Evolutionary conservation across 2,888 invertebrate genomes (phyloP).

Genomic region (Dicyrtoma fusca): DNA sequence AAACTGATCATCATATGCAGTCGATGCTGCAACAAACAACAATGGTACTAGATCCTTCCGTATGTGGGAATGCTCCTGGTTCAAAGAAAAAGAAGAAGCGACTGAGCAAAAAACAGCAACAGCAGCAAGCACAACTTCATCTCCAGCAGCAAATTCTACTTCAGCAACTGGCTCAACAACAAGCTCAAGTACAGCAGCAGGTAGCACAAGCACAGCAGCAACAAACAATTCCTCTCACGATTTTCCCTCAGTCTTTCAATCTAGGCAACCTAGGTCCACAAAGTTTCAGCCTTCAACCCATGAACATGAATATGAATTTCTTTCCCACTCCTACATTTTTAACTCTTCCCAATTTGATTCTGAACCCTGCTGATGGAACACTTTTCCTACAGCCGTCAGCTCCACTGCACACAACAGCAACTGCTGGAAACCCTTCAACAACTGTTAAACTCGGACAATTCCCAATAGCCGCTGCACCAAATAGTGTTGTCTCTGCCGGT

Average conservation of each 20-base stretch:
- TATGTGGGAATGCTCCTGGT: slow-evolving; percentile 45
- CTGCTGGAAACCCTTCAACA: slow-evolving; percentile 33
- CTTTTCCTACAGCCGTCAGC: slow-evolving; percentile 52
- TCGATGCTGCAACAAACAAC: slow-evolving; percentile 44
- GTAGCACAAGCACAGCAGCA: slow-evolving; percentile 43
- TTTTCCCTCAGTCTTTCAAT: slow-evolving; percentile 56
- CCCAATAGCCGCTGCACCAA: slow-evolving; percentile 43
- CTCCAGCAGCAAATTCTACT: slow-evolving; percentile 55
- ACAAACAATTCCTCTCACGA: slow-evolving; percentile 35
- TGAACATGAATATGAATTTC: slow-evolving; percentile 53
- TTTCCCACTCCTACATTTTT: slow-evolving; percentile 54
- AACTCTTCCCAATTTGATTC: slow-evolving; percentile 54
- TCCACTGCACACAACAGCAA: slow-evolving; percentile 40
- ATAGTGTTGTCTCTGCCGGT: slow-evolving; percentile 4
- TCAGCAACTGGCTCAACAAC: slow-evolving; percentile 57
- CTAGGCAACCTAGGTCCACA: slow-evolving; percentile 44
- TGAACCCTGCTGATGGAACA: slow-evolving; percentile 55
- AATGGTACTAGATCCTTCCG: slow-evolving; percentile 54
- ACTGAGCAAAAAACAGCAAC: slow-evolving; percentile 57
- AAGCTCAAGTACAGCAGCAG: slow-evolving; percentile 45
- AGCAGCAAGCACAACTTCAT: slow-evolving; percentile 59
- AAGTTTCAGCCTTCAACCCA: slow-evolving; percentile 53
- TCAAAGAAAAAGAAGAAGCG: slow-evolving; percentile 55
- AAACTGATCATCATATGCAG: slow-evolving; percentile 34
- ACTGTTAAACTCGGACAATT: slow-evolving; percentile 51